Percentiles rank a stretch among this genome's conserved stretches.
Evolutionary conservation across 2,797 vertebrate species (phyloP).

Genomic region (Pitangus sulphuratus): DNA sequence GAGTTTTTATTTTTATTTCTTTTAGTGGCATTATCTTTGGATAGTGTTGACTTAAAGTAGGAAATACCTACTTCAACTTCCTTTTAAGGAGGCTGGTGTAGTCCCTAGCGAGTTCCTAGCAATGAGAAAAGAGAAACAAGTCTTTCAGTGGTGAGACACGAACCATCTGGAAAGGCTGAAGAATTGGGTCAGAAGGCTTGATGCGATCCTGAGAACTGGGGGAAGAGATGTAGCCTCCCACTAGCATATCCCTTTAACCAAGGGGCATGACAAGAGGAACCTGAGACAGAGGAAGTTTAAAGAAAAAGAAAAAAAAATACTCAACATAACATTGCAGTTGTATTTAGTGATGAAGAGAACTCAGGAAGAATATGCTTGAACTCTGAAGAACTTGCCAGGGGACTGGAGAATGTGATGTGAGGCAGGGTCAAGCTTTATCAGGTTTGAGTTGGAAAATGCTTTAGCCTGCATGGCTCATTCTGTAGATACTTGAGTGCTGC

Average conservation of each 20-base stretch:
- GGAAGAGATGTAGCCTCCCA: background rate
- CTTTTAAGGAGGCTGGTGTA: background rate
- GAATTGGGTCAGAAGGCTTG: background rate
- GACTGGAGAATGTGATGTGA: background rate
- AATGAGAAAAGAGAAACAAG: background rate
- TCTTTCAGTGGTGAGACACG: background rate
- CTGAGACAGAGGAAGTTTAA: background rate
- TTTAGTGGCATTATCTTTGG: background rate
- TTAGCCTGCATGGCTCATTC: background rate
- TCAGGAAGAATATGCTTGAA: background rate
- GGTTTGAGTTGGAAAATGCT: background rate
- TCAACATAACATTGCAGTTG: background rate
- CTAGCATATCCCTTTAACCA: background rate
- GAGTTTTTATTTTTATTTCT: background rate
- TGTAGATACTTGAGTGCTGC: rapidly evolving
- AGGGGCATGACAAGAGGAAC: background rate
- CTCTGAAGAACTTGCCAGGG: background rate
- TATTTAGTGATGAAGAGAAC: background rate
- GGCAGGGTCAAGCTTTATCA: background rate
- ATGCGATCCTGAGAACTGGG: background rate
- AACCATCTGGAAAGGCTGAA: background rate
- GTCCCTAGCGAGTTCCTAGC: background rate
- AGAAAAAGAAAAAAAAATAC: background rate
- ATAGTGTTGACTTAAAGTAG: background rate
- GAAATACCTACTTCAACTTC: background rate